Evolutionary conservation across 30 jellyfish, hydroid and myxozoan genomes (phyloP).

Genomic region (Pelagia noctiluca): DNA sequence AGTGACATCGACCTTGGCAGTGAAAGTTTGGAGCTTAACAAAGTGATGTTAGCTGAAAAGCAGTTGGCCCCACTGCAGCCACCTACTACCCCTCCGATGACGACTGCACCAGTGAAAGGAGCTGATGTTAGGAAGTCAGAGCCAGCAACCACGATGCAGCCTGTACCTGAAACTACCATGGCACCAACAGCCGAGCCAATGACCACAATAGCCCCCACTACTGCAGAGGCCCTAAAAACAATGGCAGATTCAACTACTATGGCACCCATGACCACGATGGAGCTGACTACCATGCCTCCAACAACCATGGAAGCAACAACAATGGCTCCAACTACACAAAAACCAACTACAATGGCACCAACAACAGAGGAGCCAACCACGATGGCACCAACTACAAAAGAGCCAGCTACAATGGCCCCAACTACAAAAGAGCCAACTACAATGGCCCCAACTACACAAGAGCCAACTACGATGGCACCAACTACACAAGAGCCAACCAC

Average conservation of each 20-base stretch:
- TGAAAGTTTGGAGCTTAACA: slow-evolving; percentile 7
- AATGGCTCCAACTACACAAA: slow-evolving; percentile 32
- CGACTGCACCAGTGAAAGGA: slow-evolving; percentile 11
- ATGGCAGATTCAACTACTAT: slow-evolving; percentile 45
- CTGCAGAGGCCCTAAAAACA: slow-evolving; percentile 4
- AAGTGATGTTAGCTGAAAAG: slow-evolving; percentile 56
- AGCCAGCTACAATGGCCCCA: slow-evolving; percentile 42
- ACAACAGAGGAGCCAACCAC: slow-evolving; percentile 65
- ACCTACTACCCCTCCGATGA: slow-evolving; percentile 50
- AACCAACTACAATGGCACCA: slow-evolving; percentile 46
- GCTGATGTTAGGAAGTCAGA: slow-evolving; percentile 8
- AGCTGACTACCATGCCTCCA: slow-evolving; percentile 12
- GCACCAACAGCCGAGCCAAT: slow-evolving; percentile 25
- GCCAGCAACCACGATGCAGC: slow-evolving; percentile 28
- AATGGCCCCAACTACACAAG: slow-evolving; percentile 27
- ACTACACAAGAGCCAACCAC: slow-evolving; percentile 51
- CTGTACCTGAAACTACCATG: background rate
- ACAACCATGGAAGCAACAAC: slow-evolving; percentile 39
- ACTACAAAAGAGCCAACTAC: slow-evolving; percentile 55
- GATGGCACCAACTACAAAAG: slow-evolving; percentile 39
- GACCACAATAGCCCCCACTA: slow-evolving; percentile 30
- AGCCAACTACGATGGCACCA: slow-evolving; percentile 59
- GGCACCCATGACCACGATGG: slow-evolving; percentile 8
- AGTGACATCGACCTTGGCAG: slow-evolving; percentile 75
- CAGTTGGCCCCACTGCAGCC: slow-evolving; percentile 34